phyloP scores from a whole-genome alignment of 2,888 invertebrate species.

The Acleris cristana region DNA sequence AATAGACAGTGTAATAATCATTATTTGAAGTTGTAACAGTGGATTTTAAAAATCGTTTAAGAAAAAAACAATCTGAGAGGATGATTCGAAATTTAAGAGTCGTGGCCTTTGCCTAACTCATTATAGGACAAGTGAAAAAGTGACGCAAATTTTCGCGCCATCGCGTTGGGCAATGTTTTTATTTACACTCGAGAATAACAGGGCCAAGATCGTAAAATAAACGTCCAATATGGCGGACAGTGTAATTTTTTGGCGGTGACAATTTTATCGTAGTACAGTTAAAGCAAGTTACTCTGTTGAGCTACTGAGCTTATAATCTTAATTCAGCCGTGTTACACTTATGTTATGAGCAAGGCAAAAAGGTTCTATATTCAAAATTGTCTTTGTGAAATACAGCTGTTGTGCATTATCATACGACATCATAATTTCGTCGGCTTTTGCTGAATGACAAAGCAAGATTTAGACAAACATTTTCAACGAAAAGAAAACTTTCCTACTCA shows the following conservation, averaged over 20 bases:
- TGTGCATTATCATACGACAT: no score
- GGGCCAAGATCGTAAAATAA: constrained; percentile 22
- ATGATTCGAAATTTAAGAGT: constrained; percentile 8
- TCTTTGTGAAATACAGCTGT: no score
- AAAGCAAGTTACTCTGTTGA: no score
- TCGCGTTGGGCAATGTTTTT: constrained; percentile 28
- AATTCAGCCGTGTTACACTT: no score
- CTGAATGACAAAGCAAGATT: no score
- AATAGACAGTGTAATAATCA: constrained; percentile 21
- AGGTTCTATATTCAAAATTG: no score
- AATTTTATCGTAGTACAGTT: not conserved
- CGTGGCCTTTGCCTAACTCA: constrained; percentile 20
- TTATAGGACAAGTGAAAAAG: constrained; percentile 28
- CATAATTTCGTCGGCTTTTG: no score
- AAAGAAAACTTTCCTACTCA: no score
- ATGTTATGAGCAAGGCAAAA: no score
- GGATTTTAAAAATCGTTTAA: constrained; percentile 7
- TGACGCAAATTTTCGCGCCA: constrained; percentile 31
- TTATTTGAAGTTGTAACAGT: not conserved
- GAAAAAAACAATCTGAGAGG: not conserved
- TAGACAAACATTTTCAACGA: no score
- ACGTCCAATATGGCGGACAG: constrained; percentile 8
- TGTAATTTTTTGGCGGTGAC: constrained; percentile 2
- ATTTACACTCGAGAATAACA: constrained; percentile 23
- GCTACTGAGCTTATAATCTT: no score